Conservation (phyloP, 2,113 vertebrate genomes). For the Neogobius melanostomus region DNA sequence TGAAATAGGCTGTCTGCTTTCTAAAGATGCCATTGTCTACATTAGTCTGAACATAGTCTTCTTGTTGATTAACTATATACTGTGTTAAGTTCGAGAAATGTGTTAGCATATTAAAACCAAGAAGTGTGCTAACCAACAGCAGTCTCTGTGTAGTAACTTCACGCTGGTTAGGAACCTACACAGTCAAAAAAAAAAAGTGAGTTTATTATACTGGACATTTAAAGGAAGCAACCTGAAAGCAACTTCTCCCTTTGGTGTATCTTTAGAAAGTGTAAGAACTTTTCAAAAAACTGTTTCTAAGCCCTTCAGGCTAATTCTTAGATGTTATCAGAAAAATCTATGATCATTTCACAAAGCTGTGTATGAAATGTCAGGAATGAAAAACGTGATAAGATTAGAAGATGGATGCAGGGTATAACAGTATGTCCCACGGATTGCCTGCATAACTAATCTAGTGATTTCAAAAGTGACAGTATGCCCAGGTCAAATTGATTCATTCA, state of each 20-base stretch:
- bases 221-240: not conserved
- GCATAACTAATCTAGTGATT: not conserved
- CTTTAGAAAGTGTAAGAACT: not conserved
- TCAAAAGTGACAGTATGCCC: not conserved
- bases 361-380: conserved; percentile 5
- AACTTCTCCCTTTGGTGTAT: not conserved
- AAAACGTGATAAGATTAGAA: not conserved
- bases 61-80: no score
- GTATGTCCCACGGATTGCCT: not conserved
- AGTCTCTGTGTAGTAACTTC: no score
- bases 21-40: not conserved
- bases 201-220: no score
- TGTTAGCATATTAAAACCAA: no score
- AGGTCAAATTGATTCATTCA: not conserved
- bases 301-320: conserved; percentile 5
- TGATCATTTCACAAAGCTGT: conserved; percentile 5
- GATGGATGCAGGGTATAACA: not conserved
- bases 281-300: not conserved
- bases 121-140: no score
- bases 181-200: no score
- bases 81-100: no score
- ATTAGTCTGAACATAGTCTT: no score
- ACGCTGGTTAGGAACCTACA: no score
- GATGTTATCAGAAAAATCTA: not conserved
- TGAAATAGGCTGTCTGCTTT: not conserved